phyloP scores from a whole-genome alignment of 2,113 vertebrate genomes.

The Sterna hirundo region DNA sequence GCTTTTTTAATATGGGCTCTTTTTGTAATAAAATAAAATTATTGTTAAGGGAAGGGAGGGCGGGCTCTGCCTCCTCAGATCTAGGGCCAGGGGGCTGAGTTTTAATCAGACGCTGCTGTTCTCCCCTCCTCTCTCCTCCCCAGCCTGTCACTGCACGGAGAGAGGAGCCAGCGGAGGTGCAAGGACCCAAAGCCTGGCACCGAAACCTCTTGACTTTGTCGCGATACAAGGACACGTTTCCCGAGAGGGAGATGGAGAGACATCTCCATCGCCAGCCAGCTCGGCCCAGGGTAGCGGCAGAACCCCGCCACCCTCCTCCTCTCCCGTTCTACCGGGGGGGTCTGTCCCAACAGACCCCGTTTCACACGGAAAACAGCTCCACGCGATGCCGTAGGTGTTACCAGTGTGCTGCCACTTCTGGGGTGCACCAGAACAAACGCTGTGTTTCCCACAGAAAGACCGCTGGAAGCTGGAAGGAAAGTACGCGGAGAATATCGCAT shows the following conservation, averaged over 20 bases:
- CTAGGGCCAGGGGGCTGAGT: constrained; percentile 68
- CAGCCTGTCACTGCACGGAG: background rate
- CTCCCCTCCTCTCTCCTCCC: constrained; percentile 52
- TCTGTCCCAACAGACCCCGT: background rate
- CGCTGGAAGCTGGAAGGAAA: background rate
- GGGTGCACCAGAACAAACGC: background rate
- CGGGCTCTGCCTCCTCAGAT: constrained; percentile 58
- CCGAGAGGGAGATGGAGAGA: background rate
- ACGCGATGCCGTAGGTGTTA: background rate
- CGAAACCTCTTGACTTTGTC: background rate
- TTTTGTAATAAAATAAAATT: constrained; percentile 76
- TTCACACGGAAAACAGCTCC: background rate
- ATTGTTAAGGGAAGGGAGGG: constrained; percentile 61
- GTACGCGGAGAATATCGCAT: background rate
- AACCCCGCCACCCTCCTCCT: background rate
- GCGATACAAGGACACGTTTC: background rate
- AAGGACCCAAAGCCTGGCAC: background rate
- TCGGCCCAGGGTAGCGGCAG: background rate
- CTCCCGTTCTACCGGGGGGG: accelerated
- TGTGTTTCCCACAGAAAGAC: background rate
- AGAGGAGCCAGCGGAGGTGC: background rate
- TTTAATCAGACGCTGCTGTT: constrained; percentile 71
- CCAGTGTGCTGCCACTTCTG: background rate
- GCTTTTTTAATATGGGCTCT: constrained; percentile 72
- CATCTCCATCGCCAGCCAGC: background rate